A percentile compares a stretch with the other conserved stretches of the same genome.
These are phyloP conservation scores for Perognathus longimembris DNA, from an alignment of 2,113 vertebrate genomes.

Conservation along the genomic window DNA sequence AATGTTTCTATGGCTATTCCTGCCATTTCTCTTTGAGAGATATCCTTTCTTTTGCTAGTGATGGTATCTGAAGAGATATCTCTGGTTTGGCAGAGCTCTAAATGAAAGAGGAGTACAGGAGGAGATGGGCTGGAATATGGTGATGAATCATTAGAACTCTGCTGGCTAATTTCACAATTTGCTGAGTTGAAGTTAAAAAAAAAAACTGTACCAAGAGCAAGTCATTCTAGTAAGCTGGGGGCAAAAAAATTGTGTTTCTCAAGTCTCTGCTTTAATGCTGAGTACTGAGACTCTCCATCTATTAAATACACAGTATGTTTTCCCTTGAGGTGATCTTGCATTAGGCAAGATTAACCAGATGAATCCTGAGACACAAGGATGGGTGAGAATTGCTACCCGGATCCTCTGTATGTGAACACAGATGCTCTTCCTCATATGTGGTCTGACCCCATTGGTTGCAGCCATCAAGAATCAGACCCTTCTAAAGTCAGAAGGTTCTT, in stretches of 20 bases:
- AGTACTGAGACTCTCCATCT: background rate
- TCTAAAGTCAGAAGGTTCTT: background rate
- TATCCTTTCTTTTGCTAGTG: background rate
- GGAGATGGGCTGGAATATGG: background rate
- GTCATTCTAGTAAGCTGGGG: background rate
- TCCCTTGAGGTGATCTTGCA: background rate
- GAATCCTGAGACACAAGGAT: background rate
- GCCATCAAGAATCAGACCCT: background rate
- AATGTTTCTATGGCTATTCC: background rate
- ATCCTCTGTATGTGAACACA: background rate
- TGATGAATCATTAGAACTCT: background rate
- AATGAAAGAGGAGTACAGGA: background rate
- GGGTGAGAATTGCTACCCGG: background rate
- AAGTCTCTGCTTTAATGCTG: background rate
- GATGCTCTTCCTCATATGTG: background rate
- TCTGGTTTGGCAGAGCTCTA: background rate
- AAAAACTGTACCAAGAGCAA: background rate
- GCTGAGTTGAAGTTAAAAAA: background rate
- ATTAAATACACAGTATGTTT: background rate
- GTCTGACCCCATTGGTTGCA: background rate
- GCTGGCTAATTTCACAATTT: background rate
- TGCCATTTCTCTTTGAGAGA: background rate
- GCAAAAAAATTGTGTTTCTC: background rate
- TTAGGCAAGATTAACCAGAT: background rate
- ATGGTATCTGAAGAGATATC: background rate